Base-by-base conservation (phyloP, 2,888 invertebrate species). In the Drosophila maculinotata region DNA sequence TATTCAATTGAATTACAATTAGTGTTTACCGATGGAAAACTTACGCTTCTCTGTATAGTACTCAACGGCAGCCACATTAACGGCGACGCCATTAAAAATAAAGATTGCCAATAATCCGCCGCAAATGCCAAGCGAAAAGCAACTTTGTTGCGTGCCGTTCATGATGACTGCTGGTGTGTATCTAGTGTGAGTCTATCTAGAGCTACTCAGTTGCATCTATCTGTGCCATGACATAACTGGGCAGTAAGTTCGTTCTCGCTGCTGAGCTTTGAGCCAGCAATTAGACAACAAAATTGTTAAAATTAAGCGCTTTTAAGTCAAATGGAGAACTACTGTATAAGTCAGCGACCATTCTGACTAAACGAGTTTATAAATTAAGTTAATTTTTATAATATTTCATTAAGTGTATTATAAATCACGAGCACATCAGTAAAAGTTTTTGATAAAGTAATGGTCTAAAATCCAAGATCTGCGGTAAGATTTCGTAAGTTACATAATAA, bases 11-110 rank as follows among this genome's bases (percentile, higher is more conserved):
- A 45, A 45, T 17, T 20, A 4, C 20, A 20, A 20, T 4, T 5
- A 45, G 6, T 10, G 30, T 12, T 20, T 45, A 9, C n/a, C n/a
- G n/a, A 36, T 36, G 6, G 3, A 2, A 9, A 30, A 75, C 81
- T 69, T 67, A 89, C 89, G 88, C 59, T 89, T 89, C 49, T 83
- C 63, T 0, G 75, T 70, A 33, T 82, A 89, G 44, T 67, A 87
- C 14, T 78, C 79, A n/a, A 78, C 79, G 35, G 74, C 67, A 23
- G 33, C 31, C 10, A 49, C 67, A 17, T 45, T 33, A 9, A 41
- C 20, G 30, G 36, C 45, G 31, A 66, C 28, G 23, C 47, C 57
- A 39, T 62, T 69, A 1, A 68, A 26, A 20, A 64, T 15, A n/a
- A 56, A 17, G 10, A 72, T 35, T n/a, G 65, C 59, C 31, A 84